These are phyloP conservation scores for Zaprionus lachaisei DNA, from an alignment of 1,140 invertebrate species.

Conservation along the genomic window DNA sequence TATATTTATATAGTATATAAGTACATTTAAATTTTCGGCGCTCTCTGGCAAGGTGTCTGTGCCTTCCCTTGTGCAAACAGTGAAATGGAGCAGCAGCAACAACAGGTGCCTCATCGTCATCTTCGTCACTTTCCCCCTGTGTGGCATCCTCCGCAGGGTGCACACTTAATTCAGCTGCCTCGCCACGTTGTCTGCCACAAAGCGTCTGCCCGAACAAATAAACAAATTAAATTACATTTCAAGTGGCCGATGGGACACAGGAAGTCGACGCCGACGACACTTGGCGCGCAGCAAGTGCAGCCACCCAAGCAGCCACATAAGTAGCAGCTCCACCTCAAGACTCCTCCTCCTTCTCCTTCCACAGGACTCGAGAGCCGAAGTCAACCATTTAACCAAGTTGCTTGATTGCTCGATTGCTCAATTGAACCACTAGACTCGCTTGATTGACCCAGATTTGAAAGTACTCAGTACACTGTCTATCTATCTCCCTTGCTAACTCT, in stretches of 20 bases:
- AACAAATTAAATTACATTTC: slow-evolving; percentile 82
- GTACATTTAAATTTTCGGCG: background rate
- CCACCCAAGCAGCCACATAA: slow-evolving; percentile 8
- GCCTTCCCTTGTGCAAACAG: slow-evolving; percentile 22
- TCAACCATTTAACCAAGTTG: slow-evolving; percentile 61
- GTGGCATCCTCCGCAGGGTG: slow-evolving; percentile 33
- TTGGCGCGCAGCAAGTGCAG: background rate
- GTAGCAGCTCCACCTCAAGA: background rate
- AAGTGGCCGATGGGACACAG: slow-evolving; percentile 56
- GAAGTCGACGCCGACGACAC: slow-evolving; percentile 39
- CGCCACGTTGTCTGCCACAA: slow-evolving; percentile 41
- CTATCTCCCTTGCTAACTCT: background rate
- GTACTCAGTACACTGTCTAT: background rate
- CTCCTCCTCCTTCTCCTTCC: background rate
- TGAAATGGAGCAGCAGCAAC: slow-evolving; percentile 1
- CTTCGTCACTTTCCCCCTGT: too few species aligned
- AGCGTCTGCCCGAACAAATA: slow-evolving; percentile 57
- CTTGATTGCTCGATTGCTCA: slow-evolving; percentile 38
- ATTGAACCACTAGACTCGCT: slow-evolving; percentile 47
- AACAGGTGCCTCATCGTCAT: background rate
- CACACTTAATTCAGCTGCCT: slow-evolving; percentile 69
- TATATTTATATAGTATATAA: background rate
- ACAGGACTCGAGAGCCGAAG: slow-evolving; percentile 44
- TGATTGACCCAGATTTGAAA: slow-evolving; percentile 24
- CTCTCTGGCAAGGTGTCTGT: slow-evolving; percentile 16